phyloP scores from a whole-genome alignment of 53 echinoderm and acorn worm species.

The Pentamera pediparva region DNA sequence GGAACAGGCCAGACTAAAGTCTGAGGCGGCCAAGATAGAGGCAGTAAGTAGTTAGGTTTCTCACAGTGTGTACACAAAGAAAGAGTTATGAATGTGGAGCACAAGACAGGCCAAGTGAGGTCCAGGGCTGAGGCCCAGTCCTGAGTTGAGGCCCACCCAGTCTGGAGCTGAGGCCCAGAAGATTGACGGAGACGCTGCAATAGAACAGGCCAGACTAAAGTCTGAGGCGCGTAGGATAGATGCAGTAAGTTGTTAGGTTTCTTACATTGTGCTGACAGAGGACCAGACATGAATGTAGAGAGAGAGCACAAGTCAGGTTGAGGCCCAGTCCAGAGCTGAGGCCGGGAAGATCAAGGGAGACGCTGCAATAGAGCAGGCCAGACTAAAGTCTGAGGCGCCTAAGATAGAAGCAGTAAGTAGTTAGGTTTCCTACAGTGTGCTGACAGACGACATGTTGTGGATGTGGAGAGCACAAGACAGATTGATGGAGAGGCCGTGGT shows the following conservation, averaged over 20 bases:
- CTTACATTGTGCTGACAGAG: no score
- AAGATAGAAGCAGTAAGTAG: slow-evolving; percentile 69
- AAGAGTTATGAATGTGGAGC: slow-evolving; percentile 84
- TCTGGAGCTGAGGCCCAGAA: slow-evolving; percentile 81
- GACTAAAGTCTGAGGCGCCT: slow-evolving; percentile 93
- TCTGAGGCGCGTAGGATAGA: slow-evolving; percentile 85
- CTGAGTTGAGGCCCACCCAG: no score
- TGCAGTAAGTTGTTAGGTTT: slow-evolving; percentile 55
- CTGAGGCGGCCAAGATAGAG: slow-evolving; percentile 88
- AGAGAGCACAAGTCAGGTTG: slow-evolving; percentile 96
- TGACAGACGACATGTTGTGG: slow-evolving; percentile 88
- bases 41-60: slow-evolving; percentile 56
- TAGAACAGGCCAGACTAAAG: slow-evolving; percentile 92
- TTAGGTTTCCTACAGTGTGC: no score
- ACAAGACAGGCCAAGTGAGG: slow-evolving; percentile 57
- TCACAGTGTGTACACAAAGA: no score
- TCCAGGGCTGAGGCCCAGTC: slow-evolving; percentile 82
- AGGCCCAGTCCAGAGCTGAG: slow-evolving; percentile 93
- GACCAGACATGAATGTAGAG: slow-evolving; percentile 86
- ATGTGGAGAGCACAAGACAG: slow-evolving; percentile 73
- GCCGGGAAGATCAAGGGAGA: slow-evolving; percentile 94
- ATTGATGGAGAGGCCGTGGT: slow-evolving; percentile 88
- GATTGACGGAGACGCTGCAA: slow-evolving; percentile 90
- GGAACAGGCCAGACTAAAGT: slow-evolving; percentile 94
- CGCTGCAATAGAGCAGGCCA: slow-evolving; percentile 92